Conservation (phyloP, 37 sponge, comb jelly and placozoan genomes). For the Tethya wilhelma region DNA sequence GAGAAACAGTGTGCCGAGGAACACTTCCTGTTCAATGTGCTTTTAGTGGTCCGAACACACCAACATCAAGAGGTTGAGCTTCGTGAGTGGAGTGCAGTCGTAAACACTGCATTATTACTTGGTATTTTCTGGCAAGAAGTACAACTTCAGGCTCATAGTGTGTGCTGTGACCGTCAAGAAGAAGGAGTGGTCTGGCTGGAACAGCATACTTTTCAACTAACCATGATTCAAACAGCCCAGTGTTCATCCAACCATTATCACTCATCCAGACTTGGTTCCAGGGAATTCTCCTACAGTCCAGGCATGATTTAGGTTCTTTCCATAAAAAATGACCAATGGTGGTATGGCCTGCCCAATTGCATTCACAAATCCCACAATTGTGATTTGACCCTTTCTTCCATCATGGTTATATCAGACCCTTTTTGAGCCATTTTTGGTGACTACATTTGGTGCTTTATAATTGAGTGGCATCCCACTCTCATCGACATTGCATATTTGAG, state of each 20-base stretch:
- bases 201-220: too few relatives aligned
- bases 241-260: slow-evolving; percentile 44
- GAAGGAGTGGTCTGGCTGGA: too few relatives aligned
- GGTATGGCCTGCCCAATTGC: not conserved
- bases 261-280: slow-evolving; percentile 25
- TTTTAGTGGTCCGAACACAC: slow-evolving; percentile 54
- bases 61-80: slow-evolving; percentile 57
- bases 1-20: too few relatives aligned
- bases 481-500: slow-evolving; percentile 54
- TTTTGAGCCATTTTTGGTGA: slow-evolving; percentile 24
- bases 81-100: slow-evolving; percentile 64
- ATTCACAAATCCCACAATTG: slow-evolving; percentile 44
- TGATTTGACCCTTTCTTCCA: slow-evolving; percentile 66
- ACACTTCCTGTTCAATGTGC: slow-evolving; percentile 28
- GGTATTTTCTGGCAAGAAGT: slow-evolving; percentile 23
- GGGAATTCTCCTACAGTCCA: slow-evolving; percentile 52
- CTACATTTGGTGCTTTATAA: slow-evolving; percentile 27
- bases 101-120: slow-evolving; percentile 46
- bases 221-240: slow-evolving; percentile 56
- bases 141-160: slow-evolving; percentile 37
- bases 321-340: slow-evolving; percentile 31
- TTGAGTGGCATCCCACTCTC: slow-evolving; percentile 67
- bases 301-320: slow-evolving; percentile 32
- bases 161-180: too few relatives aligned
- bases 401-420: not conserved